Percentiles rank a stretch among this genome's conserved stretches.
Conservation (phyloP, 2,113 vertebrate species). For the Axis porcinus region DNA sequence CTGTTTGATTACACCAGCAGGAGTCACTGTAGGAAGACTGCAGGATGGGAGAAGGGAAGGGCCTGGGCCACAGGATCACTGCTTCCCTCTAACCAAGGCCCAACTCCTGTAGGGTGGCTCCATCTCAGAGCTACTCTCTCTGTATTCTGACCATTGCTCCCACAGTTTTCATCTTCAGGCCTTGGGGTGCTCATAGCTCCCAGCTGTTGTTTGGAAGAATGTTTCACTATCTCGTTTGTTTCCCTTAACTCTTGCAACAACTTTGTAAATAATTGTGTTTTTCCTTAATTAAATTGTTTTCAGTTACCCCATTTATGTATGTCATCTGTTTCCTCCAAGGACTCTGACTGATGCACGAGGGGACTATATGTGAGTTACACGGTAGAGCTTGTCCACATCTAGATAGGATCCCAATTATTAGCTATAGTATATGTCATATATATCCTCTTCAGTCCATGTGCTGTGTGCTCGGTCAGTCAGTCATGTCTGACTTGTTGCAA, state of each 20-base stretch:
- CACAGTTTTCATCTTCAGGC: background rate
- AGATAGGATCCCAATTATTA: background rate
- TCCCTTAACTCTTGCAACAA: background rate
- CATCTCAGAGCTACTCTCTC: background rate
- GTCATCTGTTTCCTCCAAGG: background rate
- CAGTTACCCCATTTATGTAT: background rate
- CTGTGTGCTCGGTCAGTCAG: background rate
- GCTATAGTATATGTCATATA: background rate
- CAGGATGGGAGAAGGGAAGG: background rate
- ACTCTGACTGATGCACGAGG: background rate
- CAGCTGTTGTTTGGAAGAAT: background rate
- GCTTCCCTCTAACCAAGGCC: background rate
- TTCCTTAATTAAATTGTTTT: slow-evolving; percentile 1
- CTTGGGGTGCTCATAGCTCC: background rate
- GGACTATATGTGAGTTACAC: background rate
- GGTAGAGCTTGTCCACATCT: background rate
- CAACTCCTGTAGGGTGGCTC: background rate
- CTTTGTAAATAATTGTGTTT: background rate
- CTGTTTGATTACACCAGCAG: background rate
- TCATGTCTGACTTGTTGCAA: background rate
- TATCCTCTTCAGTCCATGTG: background rate
- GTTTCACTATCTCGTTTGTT: background rate
- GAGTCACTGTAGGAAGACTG: background rate
- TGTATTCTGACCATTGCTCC: background rate
- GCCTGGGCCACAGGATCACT: background rate